Conservation (phyloP, 1,140 invertebrate species). For the Sarcophaga peregrina region DNA sequence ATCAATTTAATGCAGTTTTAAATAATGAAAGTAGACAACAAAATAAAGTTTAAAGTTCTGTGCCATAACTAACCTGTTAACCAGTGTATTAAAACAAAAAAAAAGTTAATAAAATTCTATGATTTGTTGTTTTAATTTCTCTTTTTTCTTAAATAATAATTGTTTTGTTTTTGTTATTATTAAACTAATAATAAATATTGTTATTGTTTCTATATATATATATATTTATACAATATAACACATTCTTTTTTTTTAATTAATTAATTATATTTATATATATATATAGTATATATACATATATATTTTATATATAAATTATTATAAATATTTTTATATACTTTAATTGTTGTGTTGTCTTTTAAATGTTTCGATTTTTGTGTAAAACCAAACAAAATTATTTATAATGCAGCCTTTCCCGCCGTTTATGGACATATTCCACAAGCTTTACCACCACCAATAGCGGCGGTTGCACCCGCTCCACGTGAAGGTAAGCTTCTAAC, state of each 20-base stretch:
- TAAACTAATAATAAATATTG: too few species aligned
- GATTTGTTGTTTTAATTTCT: neutral
- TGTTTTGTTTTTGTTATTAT: too few species aligned
- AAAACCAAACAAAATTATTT: conserved; percentile 70
- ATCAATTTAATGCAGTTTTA: too few species aligned
- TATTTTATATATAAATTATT: conserved; percentile 26
- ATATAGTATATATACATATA: neutral
- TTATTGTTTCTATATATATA: too few species aligned
- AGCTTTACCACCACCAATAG: conserved; percentile 91
- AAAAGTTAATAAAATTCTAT: neutral
- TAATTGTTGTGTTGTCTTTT: conserved; percentile 65
- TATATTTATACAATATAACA: neutral
- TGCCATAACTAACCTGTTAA: neutral
- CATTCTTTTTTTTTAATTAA: neutral
- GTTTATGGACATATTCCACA: conserved; percentile 96
- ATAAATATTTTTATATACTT: conserved; percentile 44
- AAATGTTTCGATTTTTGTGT: conserved; percentile 66
- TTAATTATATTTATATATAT: conserved; percentile 25
- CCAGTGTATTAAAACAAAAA: neutral
- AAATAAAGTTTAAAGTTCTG: neutral
- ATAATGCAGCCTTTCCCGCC: conserved; percentile 91
- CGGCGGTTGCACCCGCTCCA: conserved; percentile 88
- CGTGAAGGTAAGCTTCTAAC: conserved; percentile 87
- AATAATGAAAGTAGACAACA: too few species aligned
- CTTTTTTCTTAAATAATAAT: neutral